These are phyloP conservation scores for Jacana jacana DNA, from an alignment of 2,113 vertebrate species.

Conservation along the genomic window DNA sequence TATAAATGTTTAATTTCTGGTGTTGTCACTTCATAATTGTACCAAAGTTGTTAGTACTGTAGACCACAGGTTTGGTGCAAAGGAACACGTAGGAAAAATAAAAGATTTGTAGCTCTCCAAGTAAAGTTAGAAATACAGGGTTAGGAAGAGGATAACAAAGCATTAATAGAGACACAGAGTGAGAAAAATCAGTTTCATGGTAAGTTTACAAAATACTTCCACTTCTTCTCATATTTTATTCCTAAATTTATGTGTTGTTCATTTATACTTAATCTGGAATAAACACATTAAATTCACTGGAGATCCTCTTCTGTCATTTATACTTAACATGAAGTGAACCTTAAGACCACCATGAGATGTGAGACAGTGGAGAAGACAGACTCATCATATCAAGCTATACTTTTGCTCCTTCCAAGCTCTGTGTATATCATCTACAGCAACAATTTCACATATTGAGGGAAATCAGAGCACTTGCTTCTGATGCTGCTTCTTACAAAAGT, in stretches of 20 bases:
- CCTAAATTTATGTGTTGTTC: not conserved
- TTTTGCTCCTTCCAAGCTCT: not conserved
- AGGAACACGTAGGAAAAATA: not conserved
- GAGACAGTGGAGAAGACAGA: not conserved
- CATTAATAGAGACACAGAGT: not conserved
- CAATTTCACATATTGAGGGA: accelerated
- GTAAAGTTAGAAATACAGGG: not conserved
- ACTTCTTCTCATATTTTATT: not conserved
- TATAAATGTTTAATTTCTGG: not conserved
- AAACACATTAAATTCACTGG: not conserved
- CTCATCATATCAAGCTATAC: not conserved
- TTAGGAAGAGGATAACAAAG: not conserved
- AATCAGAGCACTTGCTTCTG: not conserved
- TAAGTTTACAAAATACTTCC: not conserved
- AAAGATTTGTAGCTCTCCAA: not conserved
- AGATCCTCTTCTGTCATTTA: not conserved
- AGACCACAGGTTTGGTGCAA: not conserved
- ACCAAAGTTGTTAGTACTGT: not conserved
- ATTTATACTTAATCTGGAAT: not conserved
- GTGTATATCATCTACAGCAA: not conserved
- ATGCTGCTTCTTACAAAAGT: not conserved
- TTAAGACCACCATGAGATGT: not conserved
- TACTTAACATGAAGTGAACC: too few species aligned
- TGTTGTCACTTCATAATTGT: not conserved
- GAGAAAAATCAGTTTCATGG: not conserved